These are phyloP conservation scores for Acronicta psi DNA, from an alignment of 2,888 invertebrate genomes.

Conservation along the genomic window DNA sequence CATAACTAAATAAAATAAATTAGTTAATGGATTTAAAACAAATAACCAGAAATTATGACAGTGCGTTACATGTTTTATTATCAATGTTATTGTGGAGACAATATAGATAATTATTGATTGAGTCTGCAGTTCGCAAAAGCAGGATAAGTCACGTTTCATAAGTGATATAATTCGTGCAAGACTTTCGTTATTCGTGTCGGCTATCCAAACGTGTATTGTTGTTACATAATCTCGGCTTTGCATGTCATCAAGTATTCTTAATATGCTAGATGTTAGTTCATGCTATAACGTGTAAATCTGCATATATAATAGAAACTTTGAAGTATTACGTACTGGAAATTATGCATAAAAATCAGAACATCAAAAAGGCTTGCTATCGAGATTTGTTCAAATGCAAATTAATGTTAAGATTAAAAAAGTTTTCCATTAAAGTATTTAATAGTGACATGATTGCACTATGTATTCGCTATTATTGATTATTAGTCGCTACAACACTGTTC, in stretches of 20 bases:
- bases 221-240: constrained; percentile 17
- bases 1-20: too few relatives aligned
- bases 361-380: constrained; percentile 8
- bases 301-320: neutral
- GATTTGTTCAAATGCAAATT: constrained; percentile 12
- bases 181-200: constrained; percentile 19
- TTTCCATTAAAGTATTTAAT: constrained; percentile 15
- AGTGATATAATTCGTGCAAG: constrained; percentile 18
- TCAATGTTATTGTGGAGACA: constrained; percentile 25
- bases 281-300: neutral
- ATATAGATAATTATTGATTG: constrained; percentile 36
- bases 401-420: constrained; percentile 27
- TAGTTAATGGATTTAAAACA: neutral
- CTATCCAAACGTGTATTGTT: constrained; percentile 12
- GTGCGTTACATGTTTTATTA: constrained; percentile 17
- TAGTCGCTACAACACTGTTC: constrained; percentile 11
- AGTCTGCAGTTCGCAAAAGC: constrained; percentile 38
- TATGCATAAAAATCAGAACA: constrained; percentile 8
- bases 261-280: neutral
- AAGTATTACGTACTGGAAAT: neutral
- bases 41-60: constrained; percentile 7
- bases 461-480: constrained; percentile 23
- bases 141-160: constrained; percentile 46
- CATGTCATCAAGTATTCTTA: constrained; percentile 4
- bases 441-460: constrained; percentile 8